Conservation (phyloP, 2,888 invertebrate genomes). For the Lacanobia wlatinum region DNA sequence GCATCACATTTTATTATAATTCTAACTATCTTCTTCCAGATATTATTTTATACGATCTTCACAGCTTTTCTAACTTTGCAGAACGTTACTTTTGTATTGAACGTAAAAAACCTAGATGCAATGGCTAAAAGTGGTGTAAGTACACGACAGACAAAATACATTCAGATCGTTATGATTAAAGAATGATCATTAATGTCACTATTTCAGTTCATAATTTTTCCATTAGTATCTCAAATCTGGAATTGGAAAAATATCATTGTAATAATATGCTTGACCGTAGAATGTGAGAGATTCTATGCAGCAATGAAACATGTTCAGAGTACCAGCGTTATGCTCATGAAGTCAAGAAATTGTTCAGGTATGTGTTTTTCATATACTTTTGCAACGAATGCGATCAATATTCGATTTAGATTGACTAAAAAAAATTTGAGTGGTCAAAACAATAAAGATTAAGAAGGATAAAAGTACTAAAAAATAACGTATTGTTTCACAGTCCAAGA, state of each 20-base stretch:
- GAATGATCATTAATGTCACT: no score
- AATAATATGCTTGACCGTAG: neutral
- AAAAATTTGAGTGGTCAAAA: no score
- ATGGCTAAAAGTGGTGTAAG: no score
- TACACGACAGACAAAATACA: no score
- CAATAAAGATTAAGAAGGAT: no score
- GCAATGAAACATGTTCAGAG: neutral
- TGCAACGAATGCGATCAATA: no score
- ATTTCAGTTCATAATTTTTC: no score
- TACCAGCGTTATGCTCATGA: neutral
- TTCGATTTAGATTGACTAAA: no score
- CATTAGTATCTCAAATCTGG: neutral
- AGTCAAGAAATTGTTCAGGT: slow-evolving; percentile 1
- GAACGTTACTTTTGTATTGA: neutral
- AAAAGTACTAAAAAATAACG: no score
- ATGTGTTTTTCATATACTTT: no score
- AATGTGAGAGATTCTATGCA: slow-evolving; percentile 14
- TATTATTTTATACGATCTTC: neutral
- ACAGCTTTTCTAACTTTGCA: neutral
- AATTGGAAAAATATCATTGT: neutral
- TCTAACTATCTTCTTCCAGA: neutral
- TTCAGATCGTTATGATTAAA: no score
- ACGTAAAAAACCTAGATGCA: neutral
- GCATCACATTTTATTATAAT: no score
- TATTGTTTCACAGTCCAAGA: neutral